Evolutionary conservation across 2,113 vertebrate species (phyloP).

Genomic region (Micromys minutus): DNA sequence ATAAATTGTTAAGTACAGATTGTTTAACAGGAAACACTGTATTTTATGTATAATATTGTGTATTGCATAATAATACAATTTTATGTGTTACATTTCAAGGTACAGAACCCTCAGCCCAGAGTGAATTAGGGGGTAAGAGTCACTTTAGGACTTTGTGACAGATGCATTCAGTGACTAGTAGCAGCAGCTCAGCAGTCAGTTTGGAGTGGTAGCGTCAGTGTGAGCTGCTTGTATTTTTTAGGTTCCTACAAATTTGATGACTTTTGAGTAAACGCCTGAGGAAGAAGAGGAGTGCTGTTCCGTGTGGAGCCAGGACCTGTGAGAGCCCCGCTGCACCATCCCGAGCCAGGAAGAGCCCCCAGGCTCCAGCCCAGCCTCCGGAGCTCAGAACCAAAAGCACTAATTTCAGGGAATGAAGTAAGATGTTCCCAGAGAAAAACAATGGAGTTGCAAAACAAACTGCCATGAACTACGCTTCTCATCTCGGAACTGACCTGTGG

Average conservation of each 20-base stretch:
- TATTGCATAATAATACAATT: neutral
- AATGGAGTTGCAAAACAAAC: constrained; percentile 83
- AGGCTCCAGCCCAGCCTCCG: constrained; percentile 79
- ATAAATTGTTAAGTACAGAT: neutral
- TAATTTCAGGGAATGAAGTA: constrained; percentile 79
- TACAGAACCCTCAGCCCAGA: neutral
- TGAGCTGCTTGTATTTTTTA: constrained; percentile 76
- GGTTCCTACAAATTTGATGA: constrained; percentile 99
- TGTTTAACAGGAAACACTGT: neutral
- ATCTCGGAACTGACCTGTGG: constrained; percentile 89
- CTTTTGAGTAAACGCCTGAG: constrained; percentile 90
- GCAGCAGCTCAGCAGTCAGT: neutral
- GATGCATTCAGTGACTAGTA: neutral
- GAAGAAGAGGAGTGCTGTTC: constrained; percentile 70
- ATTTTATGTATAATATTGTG: neutral
- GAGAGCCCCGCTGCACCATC: constrained; percentile 84
- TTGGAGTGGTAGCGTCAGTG: neutral
- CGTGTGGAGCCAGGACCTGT: constrained; percentile 66
- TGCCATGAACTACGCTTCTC: constrained; percentile 85
- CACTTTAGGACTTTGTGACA: neutral
- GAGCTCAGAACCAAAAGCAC: constrained; percentile 85
- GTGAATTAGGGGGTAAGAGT: too few species aligned
- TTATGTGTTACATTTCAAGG: neutral
- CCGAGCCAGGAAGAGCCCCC: constrained; percentile 83
- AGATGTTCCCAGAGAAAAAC: constrained; percentile 73